A percentile compares a stretch with the other conserved stretches of the same genome.
Evolutionary conservation across 2,888 invertebrate genomes (phyloP).

Genomic region (Caenorhabditis imperialis): DNA sequence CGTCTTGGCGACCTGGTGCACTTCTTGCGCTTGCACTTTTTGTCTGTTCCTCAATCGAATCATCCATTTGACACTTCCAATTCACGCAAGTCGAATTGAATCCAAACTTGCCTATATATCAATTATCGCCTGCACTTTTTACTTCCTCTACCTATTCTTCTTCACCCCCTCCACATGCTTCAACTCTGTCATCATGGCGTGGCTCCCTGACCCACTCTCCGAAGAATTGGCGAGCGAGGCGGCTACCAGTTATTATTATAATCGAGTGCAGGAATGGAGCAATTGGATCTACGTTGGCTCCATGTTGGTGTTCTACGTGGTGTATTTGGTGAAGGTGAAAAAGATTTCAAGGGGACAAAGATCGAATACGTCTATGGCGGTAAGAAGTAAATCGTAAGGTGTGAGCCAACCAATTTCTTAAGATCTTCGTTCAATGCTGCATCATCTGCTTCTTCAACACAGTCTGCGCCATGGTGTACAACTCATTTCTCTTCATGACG

Average conservation of each 20-base stretch:
- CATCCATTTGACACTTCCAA: slow-evolving; percentile 13
- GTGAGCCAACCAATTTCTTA: neutral
- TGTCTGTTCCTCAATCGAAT: slow-evolving; percentile 27
- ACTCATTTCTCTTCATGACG: slow-evolving; percentile 21
- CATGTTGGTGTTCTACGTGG: too few relatives aligned
- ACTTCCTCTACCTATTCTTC: slow-evolving; percentile 9
- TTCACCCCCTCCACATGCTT: slow-evolving; percentile 27
- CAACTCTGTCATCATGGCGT: slow-evolving; percentile 26
- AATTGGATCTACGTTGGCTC: too few relatives aligned
- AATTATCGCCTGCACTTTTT: neutral
- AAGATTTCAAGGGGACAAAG: too few relatives aligned
- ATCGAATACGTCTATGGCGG: too few relatives aligned
- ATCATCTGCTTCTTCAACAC: slow-evolving; percentile 49
- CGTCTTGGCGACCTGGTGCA: slow-evolving; percentile 22
- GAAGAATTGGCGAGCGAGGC: neutral
- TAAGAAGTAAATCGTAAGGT: neutral
- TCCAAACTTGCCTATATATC: slow-evolving; percentile 9
- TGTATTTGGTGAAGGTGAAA: too few relatives aligned
- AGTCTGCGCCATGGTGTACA: slow-evolving; percentile 33
- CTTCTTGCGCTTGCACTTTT: slow-evolving; percentile 20
- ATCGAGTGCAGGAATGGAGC: too few relatives aligned
- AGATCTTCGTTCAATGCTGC: slow-evolving; percentile 50
- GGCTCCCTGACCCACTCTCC: slow-evolving; percentile 18
- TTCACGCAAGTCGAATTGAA: slow-evolving; percentile 11
- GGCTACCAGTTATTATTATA: slow-evolving; percentile 4